phyloP scores from a whole-genome alignment of 2,888 invertebrate species.

The Platycheirus rosarum region DNA sequence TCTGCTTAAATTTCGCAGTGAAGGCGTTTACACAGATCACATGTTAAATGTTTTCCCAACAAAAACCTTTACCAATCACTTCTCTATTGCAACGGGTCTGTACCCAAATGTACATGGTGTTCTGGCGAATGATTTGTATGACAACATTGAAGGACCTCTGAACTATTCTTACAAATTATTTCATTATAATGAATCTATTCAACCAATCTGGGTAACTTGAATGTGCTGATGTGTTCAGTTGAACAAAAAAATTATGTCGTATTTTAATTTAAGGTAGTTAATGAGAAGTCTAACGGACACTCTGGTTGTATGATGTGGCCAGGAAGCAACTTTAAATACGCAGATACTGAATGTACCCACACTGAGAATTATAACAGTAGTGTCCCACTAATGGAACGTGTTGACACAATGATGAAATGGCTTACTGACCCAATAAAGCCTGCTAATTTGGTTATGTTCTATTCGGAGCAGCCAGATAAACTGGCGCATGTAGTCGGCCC shows the following conservation, averaged over 20 bases:
- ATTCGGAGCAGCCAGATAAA: constrained; percentile 88
- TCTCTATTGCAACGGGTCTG: constrained; percentile 87
- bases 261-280: constrained; percentile 80
- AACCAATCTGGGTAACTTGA: constrained; percentile 85
- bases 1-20: constrained; percentile 84
- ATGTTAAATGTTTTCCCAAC: constrained; percentile 87
- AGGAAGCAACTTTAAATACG: constrained; percentile 84
- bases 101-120: constrained; percentile 88
- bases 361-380: constrained; percentile 81
- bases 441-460: constrained; percentile 87
- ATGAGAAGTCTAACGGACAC: constrained; percentile 84
- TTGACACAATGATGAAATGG: constrained; percentile 85
- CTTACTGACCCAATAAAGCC: constrained; percentile 84
- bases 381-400: constrained; percentile 83
- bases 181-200: constrained; percentile 84
- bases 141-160: constrained; percentile 80
- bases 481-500: constrained; percentile 86
- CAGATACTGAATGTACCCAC: constrained; percentile 83
- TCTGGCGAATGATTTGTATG: constrained; percentile 85
- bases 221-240: neutral
- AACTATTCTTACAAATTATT: constrained; percentile 83
- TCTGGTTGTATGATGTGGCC: constrained; percentile 90
- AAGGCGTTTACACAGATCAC: constrained; percentile 85
- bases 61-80: constrained; percentile 90
- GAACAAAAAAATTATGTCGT: too few relatives aligned